Percentiles rank a stretch among this genome's conserved stretches.
phyloP scores from a whole-genome alignment of 2,888 invertebrate species.

The Amphipoea lucens region DNA sequence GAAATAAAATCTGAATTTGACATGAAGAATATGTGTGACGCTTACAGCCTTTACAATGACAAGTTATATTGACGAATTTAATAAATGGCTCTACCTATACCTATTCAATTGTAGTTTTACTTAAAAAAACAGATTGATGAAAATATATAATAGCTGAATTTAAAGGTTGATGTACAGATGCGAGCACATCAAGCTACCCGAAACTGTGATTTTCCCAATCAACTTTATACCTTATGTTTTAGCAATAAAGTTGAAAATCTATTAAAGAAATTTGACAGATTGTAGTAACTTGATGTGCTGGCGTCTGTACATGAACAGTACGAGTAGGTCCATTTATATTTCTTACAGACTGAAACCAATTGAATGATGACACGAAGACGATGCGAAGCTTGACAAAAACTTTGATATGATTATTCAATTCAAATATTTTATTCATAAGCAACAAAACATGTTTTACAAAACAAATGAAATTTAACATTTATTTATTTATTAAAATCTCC shows the following conservation, averaged over 20 bases:
- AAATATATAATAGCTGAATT: no score
- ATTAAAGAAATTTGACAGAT: no score
- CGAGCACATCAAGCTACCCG: no score
- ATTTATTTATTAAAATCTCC: no score
- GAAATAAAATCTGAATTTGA: constrained; percentile 11
- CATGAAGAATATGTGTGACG: constrained; percentile 7
- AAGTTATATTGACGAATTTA: not conserved
- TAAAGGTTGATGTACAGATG: not conserved
- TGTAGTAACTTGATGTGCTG: no score
- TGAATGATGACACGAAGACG: not conserved
- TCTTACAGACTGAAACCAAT: not conserved
- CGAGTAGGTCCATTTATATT: not conserved
- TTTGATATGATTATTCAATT: not conserved
- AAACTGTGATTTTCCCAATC: no score
- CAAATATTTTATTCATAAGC: no score
- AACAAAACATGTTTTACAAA: no score
- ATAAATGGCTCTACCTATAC: not conserved
- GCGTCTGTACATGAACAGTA: not conserved
- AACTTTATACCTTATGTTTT: no score
- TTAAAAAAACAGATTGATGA: not conserved
- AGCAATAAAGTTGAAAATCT: no score
- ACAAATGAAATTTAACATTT: no score
- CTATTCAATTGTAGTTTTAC: not conserved
- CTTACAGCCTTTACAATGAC: not conserved
- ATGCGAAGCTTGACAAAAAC: not conserved